A percentile compares a stretch with the other conserved stretches of the same genome.
These are phyloP conservation scores for Nymphalis urticae DNA, from an alignment of 2,888 invertebrate species.

Conservation along the genomic window DNA sequence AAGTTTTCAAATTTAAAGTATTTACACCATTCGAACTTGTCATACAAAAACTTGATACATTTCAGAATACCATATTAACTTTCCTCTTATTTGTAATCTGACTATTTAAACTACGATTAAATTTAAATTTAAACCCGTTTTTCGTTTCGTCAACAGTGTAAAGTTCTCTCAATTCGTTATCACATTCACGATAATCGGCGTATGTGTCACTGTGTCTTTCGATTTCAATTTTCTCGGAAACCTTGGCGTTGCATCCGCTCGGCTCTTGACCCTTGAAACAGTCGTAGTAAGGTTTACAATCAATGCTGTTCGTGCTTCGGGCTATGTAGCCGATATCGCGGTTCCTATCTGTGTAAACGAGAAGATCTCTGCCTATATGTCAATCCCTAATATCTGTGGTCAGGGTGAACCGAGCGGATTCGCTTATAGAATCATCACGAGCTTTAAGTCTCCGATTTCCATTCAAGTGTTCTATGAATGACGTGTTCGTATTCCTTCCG, in stretches of 20 bases:
- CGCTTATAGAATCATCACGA: conserved; percentile 71
- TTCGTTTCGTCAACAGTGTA: conserved; percentile 51
- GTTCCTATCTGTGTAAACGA: conserved; percentile 53
- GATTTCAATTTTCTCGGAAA: conserved; percentile 45
- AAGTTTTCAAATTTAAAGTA: neutral
- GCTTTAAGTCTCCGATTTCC: conserved; percentile 65
- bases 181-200: conserved; percentile 63
- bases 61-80: conserved; percentile 52
- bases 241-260: conserved; percentile 40
- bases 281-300: conserved; percentile 75
- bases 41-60: too few relatives aligned
- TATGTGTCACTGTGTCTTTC: conserved; percentile 68
- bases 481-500: conserved; percentile 70
- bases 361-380: conserved; percentile 60
- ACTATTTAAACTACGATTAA: conserved; percentile 74
- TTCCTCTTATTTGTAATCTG: conserved; percentile 68
- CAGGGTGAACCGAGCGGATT: conserved; percentile 69
- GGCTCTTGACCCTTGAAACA: conserved; percentile 62
- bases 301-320: conserved; percentile 70
- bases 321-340: conserved; percentile 62
- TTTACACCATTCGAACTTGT: neutral
- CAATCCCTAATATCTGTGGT: conserved; percentile 72
- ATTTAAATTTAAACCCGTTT: conserved; percentile 68
- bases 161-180: conserved; percentile 54
- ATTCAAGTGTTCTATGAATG: conserved; percentile 75